Percentiles rank a stretch among this genome's conserved stretches.
phyloP scores from a whole-genome alignment of 1,140 invertebrate genomes.

The Drosophila mauritiana region DNA sequence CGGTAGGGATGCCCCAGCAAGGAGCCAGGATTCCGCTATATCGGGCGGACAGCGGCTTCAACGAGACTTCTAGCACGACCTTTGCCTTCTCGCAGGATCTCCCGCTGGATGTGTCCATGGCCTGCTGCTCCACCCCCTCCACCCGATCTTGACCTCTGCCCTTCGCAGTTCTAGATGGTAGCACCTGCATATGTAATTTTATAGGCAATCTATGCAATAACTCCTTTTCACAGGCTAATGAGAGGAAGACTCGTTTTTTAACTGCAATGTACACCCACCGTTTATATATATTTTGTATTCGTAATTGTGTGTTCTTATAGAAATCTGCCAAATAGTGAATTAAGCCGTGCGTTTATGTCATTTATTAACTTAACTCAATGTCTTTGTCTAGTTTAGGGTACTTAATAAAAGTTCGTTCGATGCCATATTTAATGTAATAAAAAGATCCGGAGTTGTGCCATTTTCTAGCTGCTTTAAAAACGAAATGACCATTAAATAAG shows the following conservation, averaged over 20 bases:
- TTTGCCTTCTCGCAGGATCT: constrained; percentile 60
- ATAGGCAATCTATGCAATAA: constrained; percentile 58
- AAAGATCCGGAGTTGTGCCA: neutral
- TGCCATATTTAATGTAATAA: constrained; percentile 7
- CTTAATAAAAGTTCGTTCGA: neutral
- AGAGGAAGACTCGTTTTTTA: constrained; percentile 34
- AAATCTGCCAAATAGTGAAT: constrained; percentile 42
- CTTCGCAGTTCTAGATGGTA: neutral
- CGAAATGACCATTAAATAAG: no score
- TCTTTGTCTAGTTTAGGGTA: constrained; percentile 5
- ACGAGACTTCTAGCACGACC: constrained; percentile 68
- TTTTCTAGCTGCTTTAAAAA: neutral
- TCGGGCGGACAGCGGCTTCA: constrained; percentile 82
- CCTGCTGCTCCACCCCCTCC: constrained; percentile 76
- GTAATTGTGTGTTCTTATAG: constrained; percentile 23
- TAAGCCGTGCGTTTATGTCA: constrained; percentile 8
- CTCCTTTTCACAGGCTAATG: constrained; percentile 21
- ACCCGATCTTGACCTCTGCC: constrained; percentile 51
- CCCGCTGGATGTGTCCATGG: constrained; percentile 67
- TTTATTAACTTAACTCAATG: neutral
- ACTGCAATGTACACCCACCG: constrained; percentile 38
- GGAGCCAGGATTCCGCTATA: constrained; percentile 48
- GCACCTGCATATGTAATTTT: constrained; percentile 2
- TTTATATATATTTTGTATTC: constrained; percentile 23
- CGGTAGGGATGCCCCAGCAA: neutral